Evolutionary conservation across 2,113 vertebrate species (phyloP).

Genomic region (Anhinga anhinga): DNA sequence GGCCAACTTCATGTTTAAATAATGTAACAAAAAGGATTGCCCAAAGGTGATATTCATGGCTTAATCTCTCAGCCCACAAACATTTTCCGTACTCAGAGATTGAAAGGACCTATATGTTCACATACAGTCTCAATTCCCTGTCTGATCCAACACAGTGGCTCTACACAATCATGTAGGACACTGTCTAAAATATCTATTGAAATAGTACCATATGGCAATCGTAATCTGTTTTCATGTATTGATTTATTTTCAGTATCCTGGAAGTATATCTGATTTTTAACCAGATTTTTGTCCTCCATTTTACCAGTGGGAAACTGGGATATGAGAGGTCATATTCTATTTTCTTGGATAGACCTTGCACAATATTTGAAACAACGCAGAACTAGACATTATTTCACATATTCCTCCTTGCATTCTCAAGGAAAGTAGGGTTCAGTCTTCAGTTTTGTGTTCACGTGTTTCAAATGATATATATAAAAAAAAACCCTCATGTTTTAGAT

Average conservation of each 20-base stretch:
- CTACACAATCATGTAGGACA: background rate
- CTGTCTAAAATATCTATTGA: background rate
- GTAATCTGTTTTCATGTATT: background rate
- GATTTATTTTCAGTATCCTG: background rate
- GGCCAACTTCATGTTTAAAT: background rate
- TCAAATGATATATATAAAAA: background rate
- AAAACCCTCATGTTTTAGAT: background rate
- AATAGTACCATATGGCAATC: background rate
- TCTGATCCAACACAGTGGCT: background rate
- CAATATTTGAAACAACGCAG: background rate
- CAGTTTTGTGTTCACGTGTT: background rate
- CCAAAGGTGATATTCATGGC: background rate
- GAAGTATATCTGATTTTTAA: background rate
- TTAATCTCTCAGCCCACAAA: background rate
- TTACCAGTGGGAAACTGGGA: background rate
- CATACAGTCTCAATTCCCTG: background rate
- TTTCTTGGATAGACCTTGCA: background rate
- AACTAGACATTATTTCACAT: background rate
- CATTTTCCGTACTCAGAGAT: background rate
- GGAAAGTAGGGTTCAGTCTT: background rate
- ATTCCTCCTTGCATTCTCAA: background rate
- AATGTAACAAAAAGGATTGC: background rate
- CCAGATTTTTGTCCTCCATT: background rate
- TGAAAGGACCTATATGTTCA: background rate
- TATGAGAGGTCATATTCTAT: background rate